Conservation (phyloP, 2,888 invertebrate species). For the Ectemnius lituratus region DNA sequence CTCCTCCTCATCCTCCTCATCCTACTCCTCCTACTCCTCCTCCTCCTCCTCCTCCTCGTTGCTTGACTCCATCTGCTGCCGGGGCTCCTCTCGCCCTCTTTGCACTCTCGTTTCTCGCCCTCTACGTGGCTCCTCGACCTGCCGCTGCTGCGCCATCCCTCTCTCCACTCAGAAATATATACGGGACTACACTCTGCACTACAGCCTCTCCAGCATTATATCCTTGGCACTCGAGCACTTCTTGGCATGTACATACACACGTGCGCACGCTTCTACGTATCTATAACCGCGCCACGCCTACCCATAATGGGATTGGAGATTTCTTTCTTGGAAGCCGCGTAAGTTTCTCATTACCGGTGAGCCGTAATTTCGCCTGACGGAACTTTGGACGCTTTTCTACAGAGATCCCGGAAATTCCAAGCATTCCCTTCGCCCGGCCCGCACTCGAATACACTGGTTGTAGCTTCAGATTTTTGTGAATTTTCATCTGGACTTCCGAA, state of each 20-base stretch:
- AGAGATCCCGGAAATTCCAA: neutral
- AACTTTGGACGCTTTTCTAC: slow-evolving; percentile 4
- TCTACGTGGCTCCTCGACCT: neutral
- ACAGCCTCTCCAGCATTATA: too few relatives aligned
- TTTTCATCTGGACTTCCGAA: neutral
- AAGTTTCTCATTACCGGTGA: slow-evolving; percentile 68
- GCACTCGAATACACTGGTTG: too few relatives aligned
- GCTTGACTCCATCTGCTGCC: neutral
- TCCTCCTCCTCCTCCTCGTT: neutral
- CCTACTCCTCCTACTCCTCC: neutral
- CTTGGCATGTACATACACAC: slow-evolving; percentile 14
- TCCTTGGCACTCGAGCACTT: slow-evolving; percentile 9
- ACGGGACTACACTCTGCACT: too few relatives aligned
- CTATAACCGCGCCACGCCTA: slow-evolving; percentile 57
- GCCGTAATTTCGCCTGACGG: slow-evolving; percentile 22
- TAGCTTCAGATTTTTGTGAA: neutral
- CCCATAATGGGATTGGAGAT: slow-evolving; percentile 72
- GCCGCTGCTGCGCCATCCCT: neutral
- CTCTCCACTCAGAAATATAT: slow-evolving; percentile 1
- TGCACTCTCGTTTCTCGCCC: slow-evolving; percentile 3
- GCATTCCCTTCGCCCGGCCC: neutral
- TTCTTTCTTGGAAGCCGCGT: slow-evolving; percentile 74
- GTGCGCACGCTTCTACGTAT: slow-evolving; percentile 59
- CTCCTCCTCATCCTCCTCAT: slow-evolving; percentile 6
- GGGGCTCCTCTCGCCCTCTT: slow-evolving; percentile 8